These are phyloP conservation scores for Cacoxenus indagator DNA, from an alignment of 2,888 invertebrate species.

Conservation along the genomic window DNA sequence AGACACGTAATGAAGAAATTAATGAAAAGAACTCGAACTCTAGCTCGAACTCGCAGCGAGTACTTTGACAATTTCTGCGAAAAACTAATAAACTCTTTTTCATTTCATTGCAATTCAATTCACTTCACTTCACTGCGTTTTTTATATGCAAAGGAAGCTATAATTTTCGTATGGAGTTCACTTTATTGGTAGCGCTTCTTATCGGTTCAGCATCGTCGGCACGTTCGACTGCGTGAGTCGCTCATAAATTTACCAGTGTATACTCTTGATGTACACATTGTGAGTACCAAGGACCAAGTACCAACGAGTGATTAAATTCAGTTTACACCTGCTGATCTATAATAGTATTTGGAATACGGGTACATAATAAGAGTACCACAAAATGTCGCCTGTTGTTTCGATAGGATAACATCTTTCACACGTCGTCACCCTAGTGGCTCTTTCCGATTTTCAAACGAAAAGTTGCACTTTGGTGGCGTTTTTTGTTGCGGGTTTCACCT, in stretches of 20 bases:
- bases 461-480: neutral
- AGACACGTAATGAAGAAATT: conserved; percentile 4
- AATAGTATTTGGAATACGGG: neutral
- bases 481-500: conserved; percentile 31
- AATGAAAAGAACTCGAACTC: neutral
- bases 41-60: neutral
- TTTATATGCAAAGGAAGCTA: neutral
- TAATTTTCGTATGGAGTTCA: neutral
- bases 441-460: conserved; percentile 1
- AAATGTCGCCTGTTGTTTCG: neutral
- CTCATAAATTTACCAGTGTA: conserved; percentile 7
- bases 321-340: conserved; percentile 18
- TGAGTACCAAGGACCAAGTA: neutral
- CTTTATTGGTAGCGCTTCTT: neutral
- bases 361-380: neutral
- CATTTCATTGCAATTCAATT: neutral
- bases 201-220: conserved; percentile 2
- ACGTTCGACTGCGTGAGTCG: conserved; percentile 2
- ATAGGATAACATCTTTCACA: conserved; percentile 3
- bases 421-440: neutral
- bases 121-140: neutral
- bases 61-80: neutral
- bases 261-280: neutral
- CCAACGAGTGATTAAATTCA: conserved; percentile 3
- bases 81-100: neutral